A percentile compares a stretch with the other conserved stretches of the same genome.
These are phyloP conservation scores for Carcinoscorpius rotundicauda DNA, from an alignment of 1,140 invertebrate genomes.

Conservation along the genomic window DNA sequence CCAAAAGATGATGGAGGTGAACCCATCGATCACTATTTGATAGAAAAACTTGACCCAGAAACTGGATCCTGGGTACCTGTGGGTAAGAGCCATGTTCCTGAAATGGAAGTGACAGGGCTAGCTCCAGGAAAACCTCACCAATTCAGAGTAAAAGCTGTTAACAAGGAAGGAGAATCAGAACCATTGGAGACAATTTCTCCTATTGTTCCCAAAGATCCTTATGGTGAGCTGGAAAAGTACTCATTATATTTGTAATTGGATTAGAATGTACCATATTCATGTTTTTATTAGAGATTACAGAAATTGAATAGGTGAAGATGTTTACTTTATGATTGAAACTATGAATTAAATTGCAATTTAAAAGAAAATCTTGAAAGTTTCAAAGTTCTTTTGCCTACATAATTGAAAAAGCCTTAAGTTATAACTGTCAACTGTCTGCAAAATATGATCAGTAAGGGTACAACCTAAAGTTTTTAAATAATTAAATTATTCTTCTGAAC, in stretches of 20 bases:
- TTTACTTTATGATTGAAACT: too few relatives aligned
- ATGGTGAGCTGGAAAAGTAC: slow-evolving; percentile 61
- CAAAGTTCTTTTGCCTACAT: slow-evolving; percentile 49
- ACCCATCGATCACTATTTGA: slow-evolving; percentile 73
- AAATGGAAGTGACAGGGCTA: slow-evolving; percentile 75
- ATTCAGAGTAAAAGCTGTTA: slow-evolving; percentile 94
- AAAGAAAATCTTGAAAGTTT: slow-evolving; percentile 38
- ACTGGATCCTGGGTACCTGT: slow-evolving; percentile 92
- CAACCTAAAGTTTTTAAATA: too few relatives aligned
- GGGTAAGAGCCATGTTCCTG: slow-evolving; percentile 65
- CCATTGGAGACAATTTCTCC: slow-evolving; percentile 67
- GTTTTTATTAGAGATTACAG: slow-evolving; percentile 52
- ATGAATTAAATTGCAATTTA: too few relatives aligned
- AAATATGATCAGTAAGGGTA: too few relatives aligned
- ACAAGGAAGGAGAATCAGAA: slow-evolving; percentile 96
- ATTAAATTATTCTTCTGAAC: too few relatives aligned
- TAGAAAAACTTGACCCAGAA: slow-evolving; percentile 85
- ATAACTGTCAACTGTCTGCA: too few relatives aligned
- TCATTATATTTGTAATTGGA: slow-evolving; percentile 43
- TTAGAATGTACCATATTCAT: slow-evolving; percentile 90
- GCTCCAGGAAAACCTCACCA: slow-evolving; percentile 93
- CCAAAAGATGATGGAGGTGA: slow-evolving; percentile 32
- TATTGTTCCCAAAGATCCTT: slow-evolving; percentile 43
- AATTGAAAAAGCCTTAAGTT: too few relatives aligned
- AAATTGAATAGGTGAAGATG: too few relatives aligned